Evolutionary conservation across 1,140 invertebrate species (phyloP).

Genomic region (Calephelis nemesis): DNA sequence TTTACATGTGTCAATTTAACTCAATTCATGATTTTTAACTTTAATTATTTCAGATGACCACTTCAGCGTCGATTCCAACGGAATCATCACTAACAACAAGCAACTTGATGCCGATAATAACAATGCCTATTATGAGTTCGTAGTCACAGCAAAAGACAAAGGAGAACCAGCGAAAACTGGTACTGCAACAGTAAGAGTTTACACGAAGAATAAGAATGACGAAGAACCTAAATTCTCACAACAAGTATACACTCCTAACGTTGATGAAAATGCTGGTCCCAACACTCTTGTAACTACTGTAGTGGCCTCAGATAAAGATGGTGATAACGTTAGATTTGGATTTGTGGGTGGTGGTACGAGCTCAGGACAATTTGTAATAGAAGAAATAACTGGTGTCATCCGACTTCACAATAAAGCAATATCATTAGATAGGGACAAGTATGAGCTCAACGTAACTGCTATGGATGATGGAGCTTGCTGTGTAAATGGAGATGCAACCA

Average conservation of each 20-base stretch:
- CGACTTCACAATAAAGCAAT: slow-evolving; percentile 91
- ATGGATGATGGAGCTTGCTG: slow-evolving; percentile 96
- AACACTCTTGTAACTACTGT: slow-evolving; percentile 96
- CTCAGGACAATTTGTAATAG: slow-evolving; percentile 96
- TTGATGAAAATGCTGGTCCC: slow-evolving; percentile 96
- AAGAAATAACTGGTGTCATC: slow-evolving; percentile 97
- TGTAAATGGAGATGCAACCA: slow-evolving; percentile 89
- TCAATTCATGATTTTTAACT: not conserved
- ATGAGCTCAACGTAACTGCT: slow-evolving; percentile 96
- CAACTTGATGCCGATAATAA: slow-evolving; percentile 97
- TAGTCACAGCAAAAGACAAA: slow-evolving; percentile 95
- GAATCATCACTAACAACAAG: slow-evolving; percentile 95
- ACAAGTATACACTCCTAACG: slow-evolving; percentile 97
- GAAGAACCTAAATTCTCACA: slow-evolving; percentile 98
- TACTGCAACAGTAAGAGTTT: slow-evolving; percentile 94
- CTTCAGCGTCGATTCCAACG: slow-evolving; percentile 94
- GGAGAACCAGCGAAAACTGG: slow-evolving; percentile 95
- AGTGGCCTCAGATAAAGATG: slow-evolving; percentile 96
- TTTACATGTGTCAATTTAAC: too few relatives aligned
- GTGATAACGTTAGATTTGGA: slow-evolving; percentile 95
- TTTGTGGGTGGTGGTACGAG: slow-evolving; percentile 94
- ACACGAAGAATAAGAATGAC: slow-evolving; percentile 97
- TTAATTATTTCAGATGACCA: slow-evolving; percentile 86
- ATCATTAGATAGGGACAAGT: slow-evolving; percentile 92
- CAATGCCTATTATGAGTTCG: slow-evolving; percentile 97